A percentile compares a stretch with the other conserved stretches of the same genome.
Evolutionary conservation across 2,113 vertebrate genomes (phyloP).

Genomic region (Saccopteryx bilineata): DNA sequence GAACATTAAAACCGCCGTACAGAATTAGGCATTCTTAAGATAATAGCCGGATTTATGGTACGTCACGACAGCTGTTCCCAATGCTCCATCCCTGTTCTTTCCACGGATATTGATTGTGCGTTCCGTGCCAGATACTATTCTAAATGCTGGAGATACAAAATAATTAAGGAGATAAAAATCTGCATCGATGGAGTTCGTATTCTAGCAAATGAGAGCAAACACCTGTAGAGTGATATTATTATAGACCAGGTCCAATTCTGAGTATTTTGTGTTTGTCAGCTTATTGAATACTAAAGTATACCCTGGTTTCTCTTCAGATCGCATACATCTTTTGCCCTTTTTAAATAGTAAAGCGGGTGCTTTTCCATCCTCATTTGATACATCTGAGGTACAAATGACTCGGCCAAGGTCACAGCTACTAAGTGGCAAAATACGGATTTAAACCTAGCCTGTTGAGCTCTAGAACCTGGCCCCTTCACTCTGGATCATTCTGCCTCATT

Average conservation of each 20-base stretch:
- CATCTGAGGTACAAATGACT: background rate
- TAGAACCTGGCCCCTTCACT: background rate
- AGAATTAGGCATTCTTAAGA: conserved; percentile 39
- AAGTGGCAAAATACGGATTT: background rate
- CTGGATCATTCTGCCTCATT: background rate
- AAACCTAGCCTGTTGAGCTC: background rate
- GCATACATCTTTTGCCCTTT: background rate
- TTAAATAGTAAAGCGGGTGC: background rate
- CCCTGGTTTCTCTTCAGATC: too few species aligned
- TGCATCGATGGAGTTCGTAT: background rate
- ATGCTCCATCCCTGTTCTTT: background rate
- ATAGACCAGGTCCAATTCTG: background rate
- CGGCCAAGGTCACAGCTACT: background rate
- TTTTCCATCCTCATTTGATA: background rate
- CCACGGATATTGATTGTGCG: conserved; percentile 7
- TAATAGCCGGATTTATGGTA: background rate
- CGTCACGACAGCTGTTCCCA: background rate
- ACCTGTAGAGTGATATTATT: background rate
- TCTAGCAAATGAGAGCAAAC: conserved; percentile 26
- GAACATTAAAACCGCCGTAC: conserved; percentile 1
- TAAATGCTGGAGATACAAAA: background rate
- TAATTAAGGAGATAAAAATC: conserved; percentile 19
- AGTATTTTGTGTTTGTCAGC: background rate
- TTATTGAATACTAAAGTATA: conserved; percentile 10
- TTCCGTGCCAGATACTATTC: background rate